Base-by-base conservation (phyloP, 2,888 invertebrate species). In the Apodemia mormo region DNA sequence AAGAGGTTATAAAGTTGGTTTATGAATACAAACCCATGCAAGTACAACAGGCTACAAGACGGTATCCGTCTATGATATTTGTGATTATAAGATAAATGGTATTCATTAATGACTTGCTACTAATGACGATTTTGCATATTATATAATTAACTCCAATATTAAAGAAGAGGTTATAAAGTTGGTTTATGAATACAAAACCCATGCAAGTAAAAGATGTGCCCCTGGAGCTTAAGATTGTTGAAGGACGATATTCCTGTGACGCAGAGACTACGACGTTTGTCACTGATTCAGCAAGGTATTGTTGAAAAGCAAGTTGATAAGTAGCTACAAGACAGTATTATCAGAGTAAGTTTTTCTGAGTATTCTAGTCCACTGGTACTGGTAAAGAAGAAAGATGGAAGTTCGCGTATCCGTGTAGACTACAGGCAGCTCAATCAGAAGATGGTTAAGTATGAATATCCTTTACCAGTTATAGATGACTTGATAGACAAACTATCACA, bases 321-420 rank as follows among this genome's bases (percentile, higher is more conserved):
- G 29, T 72, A 68, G 70, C 30, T 72, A 10, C 12, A 54, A 6
- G 14, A 70, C 9, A 64, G 70, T 2, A 72, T 70, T 22, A 69
- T 68, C 49, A 29, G 14, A 56, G 52, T 65, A 29, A 76, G 73
- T 71, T 71, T 52, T 69, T 76, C 74, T 4, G 76, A 77, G 40
- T 76, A 75, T 73, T 30, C 76, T 54, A 73, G 75, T 66, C 75
- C 76, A 1, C 58, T 77, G 2, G 76, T 76, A 6, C 30, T 77
- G 2, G 74, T 74, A 0, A 69, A 67, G n/a, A 77, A 77, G 37
- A 77, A 76, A 66, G 73, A 76, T 74, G 76, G 76, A 4, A 7
- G 9, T 4, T 65, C 14, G n/a, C 67, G 76, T 65, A 58, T 77
- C 72, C 88, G 87, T 72, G 76, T 88, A 0, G 86, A 89, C 14